These are phyloP conservation scores for Takifugu flavidus DNA, from an alignment of 2,113 vertebrate species.

Conservation along the genomic window DNA sequence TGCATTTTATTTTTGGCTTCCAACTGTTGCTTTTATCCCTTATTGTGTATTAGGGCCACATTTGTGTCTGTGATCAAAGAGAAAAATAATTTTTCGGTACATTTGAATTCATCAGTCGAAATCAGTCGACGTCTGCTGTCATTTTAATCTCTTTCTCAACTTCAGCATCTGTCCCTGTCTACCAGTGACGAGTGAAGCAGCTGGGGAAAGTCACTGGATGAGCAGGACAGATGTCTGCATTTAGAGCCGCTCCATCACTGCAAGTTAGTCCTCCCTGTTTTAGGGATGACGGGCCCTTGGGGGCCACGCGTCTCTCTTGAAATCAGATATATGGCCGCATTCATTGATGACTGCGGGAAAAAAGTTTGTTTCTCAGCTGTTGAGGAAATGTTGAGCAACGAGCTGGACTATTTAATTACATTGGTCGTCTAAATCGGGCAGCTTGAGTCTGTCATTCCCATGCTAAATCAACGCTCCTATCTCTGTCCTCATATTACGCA, in stretches of 20 bases:
- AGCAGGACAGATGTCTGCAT: conserved; percentile 27
- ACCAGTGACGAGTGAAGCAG: conserved; percentile 18
- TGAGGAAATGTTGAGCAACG: too few species aligned
- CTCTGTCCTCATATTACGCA: background rate
- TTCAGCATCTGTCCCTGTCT: conserved; percentile 14
- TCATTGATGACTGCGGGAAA: too few species aligned
- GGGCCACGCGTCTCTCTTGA: conserved; percentile 8
- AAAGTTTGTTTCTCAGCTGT: too few species aligned
- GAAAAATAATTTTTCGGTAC: background rate
- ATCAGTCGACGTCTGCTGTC: conserved; percentile 20
- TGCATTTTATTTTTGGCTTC: conserved; percentile 12
- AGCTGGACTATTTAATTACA: conserved; percentile 27
- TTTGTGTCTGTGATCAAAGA: conserved; percentile 13
- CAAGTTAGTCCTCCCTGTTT: conserved; percentile 18
- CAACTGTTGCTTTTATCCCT: background rate
- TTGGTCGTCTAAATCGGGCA: conserved; percentile 3
- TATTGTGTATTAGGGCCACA: background rate
- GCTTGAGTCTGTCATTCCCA: conserved; percentile 17
- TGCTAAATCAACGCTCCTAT: conserved; percentile 47
- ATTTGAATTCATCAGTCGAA: conserved; percentile 2
- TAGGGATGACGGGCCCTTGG: background rate
- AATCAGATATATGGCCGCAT: too few species aligned
- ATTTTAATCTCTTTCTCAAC: conserved; percentile 27
- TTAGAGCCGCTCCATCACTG: conserved; percentile 19
- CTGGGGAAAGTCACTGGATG: background rate